Base-by-base conservation (phyloP, 2,797 vertebrate genomes). In the Hippoglossus hippoglossus region DNA sequence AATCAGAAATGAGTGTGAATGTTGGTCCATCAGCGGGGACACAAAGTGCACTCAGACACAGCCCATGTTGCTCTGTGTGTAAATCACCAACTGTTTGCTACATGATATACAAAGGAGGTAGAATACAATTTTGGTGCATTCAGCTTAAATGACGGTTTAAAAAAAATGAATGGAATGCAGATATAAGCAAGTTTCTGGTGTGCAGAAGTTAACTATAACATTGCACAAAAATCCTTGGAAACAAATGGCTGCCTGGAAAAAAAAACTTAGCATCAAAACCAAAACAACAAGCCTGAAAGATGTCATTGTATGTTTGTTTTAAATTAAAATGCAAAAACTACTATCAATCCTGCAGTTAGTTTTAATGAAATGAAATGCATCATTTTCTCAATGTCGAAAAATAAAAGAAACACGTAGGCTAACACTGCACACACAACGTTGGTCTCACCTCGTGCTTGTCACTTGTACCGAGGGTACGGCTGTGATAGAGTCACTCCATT, bases 401-500 rank as follows among this genome's bases (percentile, higher is more conserved):
- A 34, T 22, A 58, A 34, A 11, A 56, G 53, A 47, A 41, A 6
- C 0, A n/a, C 12, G 19, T 3, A 25, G 6, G 21, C 49, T 10
- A 9, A 21, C 11, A 39, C 19, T 50, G 54, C 25, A 22, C 21
- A 66, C 54, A 78, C 70, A 57, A 61, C 2, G 65, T 65, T 80
- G 63, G 16, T 62, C 54, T 67, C 18, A 13, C 66, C 58, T 58
- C 28, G 60, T 61, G 54, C 62, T 63, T 71, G 80, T 86, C 80
- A 80, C 69, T 80, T 81, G 59, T 25, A 50, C 67, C 49, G 56
- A 80, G 66, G 67, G 73, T 55, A 71, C 21, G 47, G 41, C 73
- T 75, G 56, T 72, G 80, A 85, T 86, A 75, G 82, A 82, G 82
- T 85, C 71, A 68, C 79, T 72, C 63, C 73, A 67, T 39, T 62